Percentiles rank a stretch among this genome's conserved stretches.
These are phyloP conservation scores for Corythaeola cristata DNA, from an alignment of 2,113 vertebrate genomes.

Conservation along the genomic window DNA sequence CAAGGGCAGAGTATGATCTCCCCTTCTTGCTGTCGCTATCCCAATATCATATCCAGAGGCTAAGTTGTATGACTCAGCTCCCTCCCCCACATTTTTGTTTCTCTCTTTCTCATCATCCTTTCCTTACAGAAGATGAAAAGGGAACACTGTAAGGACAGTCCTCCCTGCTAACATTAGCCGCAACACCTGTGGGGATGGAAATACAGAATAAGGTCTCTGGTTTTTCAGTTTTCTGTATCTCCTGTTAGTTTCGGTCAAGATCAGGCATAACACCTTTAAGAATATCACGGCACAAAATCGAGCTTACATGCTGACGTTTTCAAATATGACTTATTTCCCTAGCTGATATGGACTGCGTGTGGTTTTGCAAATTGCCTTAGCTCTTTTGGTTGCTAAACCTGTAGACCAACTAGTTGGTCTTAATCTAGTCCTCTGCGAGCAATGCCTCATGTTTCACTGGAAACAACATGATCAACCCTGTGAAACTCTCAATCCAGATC, in stretches of 20 bases:
- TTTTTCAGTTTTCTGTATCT: background rate
- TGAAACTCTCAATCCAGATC: background rate
- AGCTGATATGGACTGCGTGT: background rate
- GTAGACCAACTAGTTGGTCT: background rate
- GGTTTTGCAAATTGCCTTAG: background rate
- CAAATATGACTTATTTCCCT: background rate
- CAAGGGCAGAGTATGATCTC: background rate
- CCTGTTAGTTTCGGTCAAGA: background rate
- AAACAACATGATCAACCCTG: background rate
- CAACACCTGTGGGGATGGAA: background rate
- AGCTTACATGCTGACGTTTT: background rate
- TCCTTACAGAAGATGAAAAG: background rate
- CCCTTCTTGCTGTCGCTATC: background rate
- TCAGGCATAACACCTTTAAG: background rate
- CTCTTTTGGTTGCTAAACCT: background rate
- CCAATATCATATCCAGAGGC: background rate
- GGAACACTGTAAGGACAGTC: background rate
- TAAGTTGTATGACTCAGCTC: background rate
- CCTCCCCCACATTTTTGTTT: background rate
- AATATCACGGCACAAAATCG: background rate
- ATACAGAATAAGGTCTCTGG: background rate
- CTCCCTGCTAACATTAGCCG: background rate
- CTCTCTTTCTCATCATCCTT: background rate
- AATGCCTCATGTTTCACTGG: background rate
- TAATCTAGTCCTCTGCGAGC: background rate